Evolutionary conservation across 2,797 vertebrate species (phyloP), one percentile per base, ranked within the genome.

Genomic region (Dipus sagitta): DNA sequence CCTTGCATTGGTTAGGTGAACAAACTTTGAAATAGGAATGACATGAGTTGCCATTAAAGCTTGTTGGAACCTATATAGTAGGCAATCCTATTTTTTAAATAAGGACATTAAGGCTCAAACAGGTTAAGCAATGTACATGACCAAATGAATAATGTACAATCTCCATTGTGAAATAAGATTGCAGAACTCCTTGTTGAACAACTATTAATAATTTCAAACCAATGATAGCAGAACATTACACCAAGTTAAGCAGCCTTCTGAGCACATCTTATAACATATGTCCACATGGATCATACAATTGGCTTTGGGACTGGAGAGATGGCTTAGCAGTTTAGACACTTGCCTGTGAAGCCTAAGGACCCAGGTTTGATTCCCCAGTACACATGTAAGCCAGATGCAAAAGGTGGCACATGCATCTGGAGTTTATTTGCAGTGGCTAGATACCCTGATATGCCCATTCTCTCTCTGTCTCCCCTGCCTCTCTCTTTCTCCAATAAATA

Each of bases 91-190:
- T 74, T 70, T 89, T 52, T 24, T 75, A 77, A 38, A 83, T 74
- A 30, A 96, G 52, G 65, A 42, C 52, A 58, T 83, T 74, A 79
- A 94, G 64, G 24, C 11, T 80, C 62, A 90, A 76, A 86, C 26
- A 77, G 26, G 28, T 88, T 71, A 95, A 95, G 42, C 77, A 87
- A 81, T 21, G 67, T 94, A 32, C n/a, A 80, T n/a, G 14, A 90
- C 26, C 60, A 86, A 74, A 28, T 87, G 42, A 14, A 47, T 67
- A 62, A 79, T 76, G 62, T 65, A 4, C 14, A 65, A 8, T 2
- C 4, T 60, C 18, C 13, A 74, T 13, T 81, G 3, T 0, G 64
- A 93, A 90, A 75, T 74, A 78, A 88, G 92, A 71, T 85, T 70
- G 15, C 3, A n/a, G 21, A 20, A 4, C 6, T 26, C 38, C 13